Evolutionary conservation across 2,888 invertebrate genomes (phyloP), one percentile per base, ranked within the genome.

Genomic region (Meghimatium bilineatum): DNA sequence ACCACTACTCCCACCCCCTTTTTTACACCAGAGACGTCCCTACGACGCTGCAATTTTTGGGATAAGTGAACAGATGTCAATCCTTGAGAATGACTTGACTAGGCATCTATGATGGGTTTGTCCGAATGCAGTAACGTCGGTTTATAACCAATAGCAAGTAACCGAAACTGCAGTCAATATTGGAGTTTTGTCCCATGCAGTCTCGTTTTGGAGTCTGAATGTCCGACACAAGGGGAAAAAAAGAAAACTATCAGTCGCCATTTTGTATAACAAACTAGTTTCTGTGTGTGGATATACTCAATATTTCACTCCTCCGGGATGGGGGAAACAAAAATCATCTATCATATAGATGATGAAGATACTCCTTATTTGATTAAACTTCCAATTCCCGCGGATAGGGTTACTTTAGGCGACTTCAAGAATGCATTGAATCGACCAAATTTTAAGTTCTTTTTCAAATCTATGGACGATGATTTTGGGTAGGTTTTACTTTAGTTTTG

Each of bases 391-490:
- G 98, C 99, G 36, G 98, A 99, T 93, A 96, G 97, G 95, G 98
- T 99, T 90, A 99, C 99, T 86, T 95, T 99, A 89, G 96, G 97
- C 90, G 99, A 99, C 95, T 99, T 99, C 94, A 99, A 99, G 95
- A 97, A 98, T 96, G 98, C 98, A 93, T 96, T 99, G 94, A 99
- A 99, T 89, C 90, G 93, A 79, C 93, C 97, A 91, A 99, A 98
- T 95, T 99, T 98, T 95, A 99, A 99, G 95, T 99, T 98, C 95
- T 99, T 99, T 95, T 99, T 99, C 95, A 99, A 99, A 95, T 99
- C 99, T 79, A 98, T 99, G 97, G 99, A 99, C 95, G 98, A 98
- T 94, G 99, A 99, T 95, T 99, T 99, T 94, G 99, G 97, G 97
- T 97, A 94, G 95, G 95, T 94, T n/a, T 71, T 71, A 49, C 17